Conservation (phyloP, 2,888 invertebrate species). For the Pristionchus arcanus region DNA sequence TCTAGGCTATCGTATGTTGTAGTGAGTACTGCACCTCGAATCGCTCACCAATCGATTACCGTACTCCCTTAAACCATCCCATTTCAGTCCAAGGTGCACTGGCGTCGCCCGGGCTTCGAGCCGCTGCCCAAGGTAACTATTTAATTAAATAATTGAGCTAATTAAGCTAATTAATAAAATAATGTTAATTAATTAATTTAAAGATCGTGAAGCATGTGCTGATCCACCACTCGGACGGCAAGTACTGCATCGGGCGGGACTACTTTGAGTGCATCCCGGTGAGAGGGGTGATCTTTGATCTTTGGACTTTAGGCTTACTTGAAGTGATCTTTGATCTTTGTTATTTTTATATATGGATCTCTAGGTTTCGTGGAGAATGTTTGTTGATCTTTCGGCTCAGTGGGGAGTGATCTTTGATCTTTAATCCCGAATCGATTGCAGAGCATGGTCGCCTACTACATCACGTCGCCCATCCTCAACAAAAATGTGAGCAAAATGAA, state of each 20-base stretch:
- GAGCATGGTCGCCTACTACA: neutral
- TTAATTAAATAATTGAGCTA: neutral
- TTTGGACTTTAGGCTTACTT: neutral
- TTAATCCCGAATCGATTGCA: neutral
- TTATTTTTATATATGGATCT: no score
- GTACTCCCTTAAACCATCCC: neutral
- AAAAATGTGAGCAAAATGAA: neutral
- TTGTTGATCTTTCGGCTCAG: no score
- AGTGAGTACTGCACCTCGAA: no score
- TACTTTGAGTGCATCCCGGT: neutral
- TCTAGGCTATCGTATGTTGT: no score
- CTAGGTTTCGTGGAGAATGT: no score
- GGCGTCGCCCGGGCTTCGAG: slow-evolving; percentile 22
- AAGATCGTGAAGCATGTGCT: slow-evolving; percentile 18
- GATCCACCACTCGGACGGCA: neutral
- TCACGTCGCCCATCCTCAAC: neutral
- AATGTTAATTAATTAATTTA: neutral
- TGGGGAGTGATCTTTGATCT: neutral
- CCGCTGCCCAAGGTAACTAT: neutral
- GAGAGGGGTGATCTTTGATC: neutral
- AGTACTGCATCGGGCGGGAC: neutral
- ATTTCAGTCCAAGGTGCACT: neutral
- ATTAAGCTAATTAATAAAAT: neutral
- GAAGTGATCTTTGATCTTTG: neutral
- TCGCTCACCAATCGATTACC: neutral